Conservation (phyloP, 2,113 vertebrate genomes). For the Nerophis ophidion region DNA sequence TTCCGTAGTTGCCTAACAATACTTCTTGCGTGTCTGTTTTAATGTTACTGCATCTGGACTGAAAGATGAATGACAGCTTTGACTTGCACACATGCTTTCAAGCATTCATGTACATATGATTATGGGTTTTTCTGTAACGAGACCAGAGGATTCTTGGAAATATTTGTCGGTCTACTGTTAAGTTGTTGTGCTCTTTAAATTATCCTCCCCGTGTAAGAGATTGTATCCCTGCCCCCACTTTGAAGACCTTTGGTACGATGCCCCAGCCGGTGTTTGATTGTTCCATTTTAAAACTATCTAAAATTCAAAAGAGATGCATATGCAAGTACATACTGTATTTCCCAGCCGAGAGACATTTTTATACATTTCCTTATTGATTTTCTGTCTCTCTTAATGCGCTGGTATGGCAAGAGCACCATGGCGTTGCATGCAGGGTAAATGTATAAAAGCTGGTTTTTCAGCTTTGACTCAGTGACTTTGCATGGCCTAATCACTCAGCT, state of each 20-base stretch:
- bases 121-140: slow-evolving; percentile 12
- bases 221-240: slow-evolving; percentile 28
- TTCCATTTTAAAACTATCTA: slow-evolving; percentile 4
- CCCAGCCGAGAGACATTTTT: slow-evolving; percentile 23
- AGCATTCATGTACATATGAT: slow-evolving; percentile 50
- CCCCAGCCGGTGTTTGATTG: slow-evolving; percentile 6
- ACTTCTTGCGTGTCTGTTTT: slow-evolving; percentile 13
- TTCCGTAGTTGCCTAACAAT: slow-evolving; percentile 63
- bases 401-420: slow-evolving; percentile 54
- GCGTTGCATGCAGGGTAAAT: slow-evolving; percentile 59
- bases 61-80: slow-evolving; percentile 63
- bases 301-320: slow-evolving; percentile 48
- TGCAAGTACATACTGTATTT: slow-evolving; percentile 18
- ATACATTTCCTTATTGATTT: slow-evolving; percentile 34
- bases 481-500: slow-evolving; percentile 63
- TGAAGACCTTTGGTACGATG: slow-evolving; percentile 13
- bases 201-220: slow-evolving; percentile 18
- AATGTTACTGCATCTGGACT: slow-evolving; percentile 36
- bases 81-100: slow-evolving; percentile 35
- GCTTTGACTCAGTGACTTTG: slow-evolving; percentile 48
- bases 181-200: slow-evolving; percentile 33
- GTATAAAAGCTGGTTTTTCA: background rate
- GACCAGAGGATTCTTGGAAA: slow-evolving; percentile 30
- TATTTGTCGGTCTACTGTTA: slow-evolving; percentile 28
- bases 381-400: slow-evolving; percentile 49